These are phyloP conservation scores for Cynodonichthys magdalenae DNA, from an alignment of 2,797 vertebrate genomes.

Conservation along the genomic window DNA sequence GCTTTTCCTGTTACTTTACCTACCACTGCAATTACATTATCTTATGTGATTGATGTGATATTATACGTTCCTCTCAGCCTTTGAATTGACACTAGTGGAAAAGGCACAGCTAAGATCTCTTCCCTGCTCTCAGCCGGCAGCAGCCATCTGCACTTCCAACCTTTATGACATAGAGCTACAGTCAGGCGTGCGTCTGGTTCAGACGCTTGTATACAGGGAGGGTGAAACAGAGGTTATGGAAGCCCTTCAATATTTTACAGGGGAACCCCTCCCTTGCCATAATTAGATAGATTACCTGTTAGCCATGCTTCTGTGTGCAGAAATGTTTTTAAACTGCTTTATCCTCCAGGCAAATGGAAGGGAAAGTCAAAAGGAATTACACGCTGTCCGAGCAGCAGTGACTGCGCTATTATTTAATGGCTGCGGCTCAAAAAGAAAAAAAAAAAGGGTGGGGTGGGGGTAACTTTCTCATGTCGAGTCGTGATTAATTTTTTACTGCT, in stretches of 20 bases:
- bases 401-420: slow-evolving; percentile 81
- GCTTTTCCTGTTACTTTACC: slow-evolving; percentile 20
- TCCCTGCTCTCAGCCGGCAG: slow-evolving; percentile 22
- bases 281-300: slow-evolving; percentile 99
- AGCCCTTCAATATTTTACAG: slow-evolving; percentile 93
- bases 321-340: slow-evolving; percentile 89
- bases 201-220: slow-evolving; percentile 83
- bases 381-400: slow-evolving; percentile 85
- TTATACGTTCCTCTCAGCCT: slow-evolving; percentile 45
- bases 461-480: slow-evolving; percentile 77
- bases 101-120: slow-evolving; percentile 69
- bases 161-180: slow-evolving; percentile 87
- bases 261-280: slow-evolving; percentile 88
- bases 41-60: slow-evolving; percentile 22
- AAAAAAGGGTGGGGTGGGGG: slow-evolving; percentile 63
- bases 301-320: slow-evolving; percentile 88
- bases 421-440: slow-evolving; percentile 35
- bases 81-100: slow-evolving; percentile 27
- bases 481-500: slow-evolving; percentile 89
- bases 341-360: slow-evolving; percentile 94
- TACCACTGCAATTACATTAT: slow-evolving; percentile 24
- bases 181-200: slow-evolving; percentile 83
- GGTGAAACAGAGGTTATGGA: slow-evolving; percentile 94
- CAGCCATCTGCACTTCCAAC: slow-evolving; percentile 76
- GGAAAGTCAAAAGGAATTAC: slow-evolving; percentile 92